A percentile compares a stretch with the other conserved stretches of the same genome.
Evolutionary conservation across 2,797 vertebrate genomes (phyloP).

Genomic region (Mastacembelus armatus): DNA sequence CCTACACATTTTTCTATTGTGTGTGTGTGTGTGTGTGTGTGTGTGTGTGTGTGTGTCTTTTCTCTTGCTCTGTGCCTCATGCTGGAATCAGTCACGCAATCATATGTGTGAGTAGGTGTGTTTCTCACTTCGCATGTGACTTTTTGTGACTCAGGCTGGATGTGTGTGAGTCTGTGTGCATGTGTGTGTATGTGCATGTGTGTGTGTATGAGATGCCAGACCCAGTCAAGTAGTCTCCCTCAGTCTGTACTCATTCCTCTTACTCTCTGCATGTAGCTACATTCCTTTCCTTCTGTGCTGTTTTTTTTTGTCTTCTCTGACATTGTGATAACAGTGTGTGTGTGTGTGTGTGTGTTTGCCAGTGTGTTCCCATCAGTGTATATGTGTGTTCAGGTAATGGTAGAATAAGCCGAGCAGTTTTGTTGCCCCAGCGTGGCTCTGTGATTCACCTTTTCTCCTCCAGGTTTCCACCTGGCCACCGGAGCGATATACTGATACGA

Average conservation of each 20-base stretch:
- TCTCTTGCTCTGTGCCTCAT: slow-evolving; percentile 6
- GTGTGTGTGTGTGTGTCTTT: too few species aligned
- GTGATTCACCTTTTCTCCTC: slow-evolving; percentile 80
- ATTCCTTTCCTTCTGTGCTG: neutral
- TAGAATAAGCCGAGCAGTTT: slow-evolving; percentile 63
- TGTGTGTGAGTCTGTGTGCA: slow-evolving; percentile 34
- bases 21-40: slow-evolving; percentile 14
- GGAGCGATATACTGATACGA: slow-evolving; percentile 72
- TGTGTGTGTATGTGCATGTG: slow-evolving; percentile 13
- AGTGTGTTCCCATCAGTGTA: slow-evolving; percentile 37
- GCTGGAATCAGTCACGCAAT: slow-evolving; percentile 48
- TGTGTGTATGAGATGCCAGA: slow-evolving; percentile 11
- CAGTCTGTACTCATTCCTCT: slow-evolving; percentile 25
- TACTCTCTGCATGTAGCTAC: slow-evolving; percentile 2
- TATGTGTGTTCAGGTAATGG: slow-evolving; percentile 45
- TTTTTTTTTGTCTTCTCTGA: neutral
- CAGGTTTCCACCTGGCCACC: slow-evolving; percentile 79
- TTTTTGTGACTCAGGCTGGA: slow-evolving; percentile 53
- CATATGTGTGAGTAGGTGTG: slow-evolving; percentile 53
- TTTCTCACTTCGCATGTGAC: slow-evolving; percentile 50
- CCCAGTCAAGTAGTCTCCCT: slow-evolving; percentile 31
- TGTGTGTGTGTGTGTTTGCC: slow-evolving; percentile 22
- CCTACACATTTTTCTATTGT: slow-evolving; percentile 3
- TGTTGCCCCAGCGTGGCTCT: slow-evolving; percentile 53
- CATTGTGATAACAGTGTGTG: neutral